phyloP scores from a whole-genome alignment of 1,140 invertebrate genomes.

The Caerostris darwini region DNA sequence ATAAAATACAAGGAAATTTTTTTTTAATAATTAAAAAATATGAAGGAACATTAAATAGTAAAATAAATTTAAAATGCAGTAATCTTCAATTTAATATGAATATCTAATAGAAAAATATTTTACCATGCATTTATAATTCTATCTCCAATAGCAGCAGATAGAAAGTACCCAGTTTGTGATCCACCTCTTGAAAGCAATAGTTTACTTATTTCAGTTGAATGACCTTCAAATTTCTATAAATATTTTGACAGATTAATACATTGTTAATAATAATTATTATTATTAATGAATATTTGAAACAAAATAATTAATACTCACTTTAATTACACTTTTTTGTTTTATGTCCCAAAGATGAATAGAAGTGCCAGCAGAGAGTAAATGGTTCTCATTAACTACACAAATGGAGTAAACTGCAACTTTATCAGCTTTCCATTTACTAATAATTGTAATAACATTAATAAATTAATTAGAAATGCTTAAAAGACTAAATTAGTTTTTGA shows the following conservation, averaged over 20 bases:
- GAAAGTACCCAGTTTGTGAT: constrained; percentile 7
- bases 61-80: too few species aligned
- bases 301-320: constrained; percentile 17
- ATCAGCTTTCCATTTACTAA: constrained; percentile 73
- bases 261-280: neutral
- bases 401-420: constrained; percentile 43
- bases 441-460: too few species aligned
- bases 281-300: neutral
- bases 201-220: constrained; percentile 64
- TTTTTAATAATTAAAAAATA: too few species aligned
- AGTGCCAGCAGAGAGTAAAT: constrained; percentile 37
- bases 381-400: constrained; percentile 61
- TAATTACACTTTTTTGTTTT: constrained; percentile 54
- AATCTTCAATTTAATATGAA: too few species aligned
- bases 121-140: constrained; percentile 71
- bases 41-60: too few species aligned
- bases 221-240: constrained; percentile 64
- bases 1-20: neutral
- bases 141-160: constrained; percentile 71
- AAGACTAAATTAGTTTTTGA: too few species aligned
- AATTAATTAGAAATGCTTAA: too few species aligned
- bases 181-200: constrained; percentile 14
- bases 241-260: neutral
- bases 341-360: constrained; percentile 66
- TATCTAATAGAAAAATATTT: neutral